These are phyloP conservation scores for Capromys pilorides DNA, from an alignment of 2,797 vertebrate species.

Conservation along the genomic window DNA sequence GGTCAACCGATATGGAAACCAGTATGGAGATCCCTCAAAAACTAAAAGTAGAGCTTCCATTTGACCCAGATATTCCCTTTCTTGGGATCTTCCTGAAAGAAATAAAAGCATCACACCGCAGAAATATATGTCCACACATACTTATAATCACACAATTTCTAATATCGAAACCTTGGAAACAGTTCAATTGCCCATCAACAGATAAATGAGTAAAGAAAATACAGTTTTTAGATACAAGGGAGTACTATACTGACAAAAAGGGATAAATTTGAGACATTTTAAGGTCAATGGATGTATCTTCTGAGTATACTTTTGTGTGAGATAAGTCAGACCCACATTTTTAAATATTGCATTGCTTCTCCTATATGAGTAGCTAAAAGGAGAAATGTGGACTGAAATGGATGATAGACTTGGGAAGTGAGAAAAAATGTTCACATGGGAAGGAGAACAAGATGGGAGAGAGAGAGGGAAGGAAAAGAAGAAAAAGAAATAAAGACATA, in stretches of 20 bases:
- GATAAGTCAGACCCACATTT: not conserved
- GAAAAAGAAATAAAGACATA: not conserved
- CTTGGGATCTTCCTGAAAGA: not conserved
- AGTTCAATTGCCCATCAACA: not conserved
- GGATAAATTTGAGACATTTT: not conserved
- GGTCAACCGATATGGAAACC: not conserved
- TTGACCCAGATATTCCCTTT: not conserved
- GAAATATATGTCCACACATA: too few relatives aligned
- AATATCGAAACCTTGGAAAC: not conserved
- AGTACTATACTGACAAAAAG: not conserved
- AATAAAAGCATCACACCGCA: not conserved
- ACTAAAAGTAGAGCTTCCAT: not conserved
- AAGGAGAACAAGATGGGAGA: not conserved
- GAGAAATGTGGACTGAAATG: not conserved
- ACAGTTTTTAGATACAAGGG: not conserved
- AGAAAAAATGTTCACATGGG: not conserved
- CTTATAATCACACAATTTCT: not conserved
- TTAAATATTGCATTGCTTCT: not conserved
- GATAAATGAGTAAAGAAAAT: not conserved
- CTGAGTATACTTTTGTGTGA: not conserved
- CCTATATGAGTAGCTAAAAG: not conserved
- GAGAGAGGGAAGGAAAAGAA: rapidly evolving
- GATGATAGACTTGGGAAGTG: not conserved
- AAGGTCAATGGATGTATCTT: not conserved
- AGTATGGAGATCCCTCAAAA: not conserved